These are phyloP conservation scores for Pocillopora verrucosa DNA, from an alignment of 64 coral and sea anemone genomes.

Conservation along the genomic window DNA sequence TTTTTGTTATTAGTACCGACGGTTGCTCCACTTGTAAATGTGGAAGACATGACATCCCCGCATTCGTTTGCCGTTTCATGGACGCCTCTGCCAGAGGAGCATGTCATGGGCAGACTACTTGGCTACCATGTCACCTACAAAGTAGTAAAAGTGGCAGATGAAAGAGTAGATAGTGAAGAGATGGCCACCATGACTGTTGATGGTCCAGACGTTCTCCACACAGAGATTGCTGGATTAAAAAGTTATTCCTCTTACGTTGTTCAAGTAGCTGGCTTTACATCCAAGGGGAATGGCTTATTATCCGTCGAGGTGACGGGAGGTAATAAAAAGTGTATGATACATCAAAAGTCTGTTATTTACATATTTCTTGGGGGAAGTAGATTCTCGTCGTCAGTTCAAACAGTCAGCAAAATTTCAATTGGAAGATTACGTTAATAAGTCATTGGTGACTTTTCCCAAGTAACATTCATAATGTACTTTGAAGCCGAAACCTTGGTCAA, in stretches of 20 bases:
- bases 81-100: not conserved
- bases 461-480: too few relatives aligned
- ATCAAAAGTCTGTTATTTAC: too few relatives aligned
- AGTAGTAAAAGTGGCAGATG: not conserved
- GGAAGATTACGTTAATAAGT: too few relatives aligned
- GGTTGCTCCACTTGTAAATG: not conserved
- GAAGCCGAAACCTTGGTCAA: too few relatives aligned
- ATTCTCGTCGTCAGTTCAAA: too few relatives aligned
- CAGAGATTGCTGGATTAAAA: not conserved
- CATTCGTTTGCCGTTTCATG: not conserved
- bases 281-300: constrained; percentile 4
- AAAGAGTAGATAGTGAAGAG: not conserved
- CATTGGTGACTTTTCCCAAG: too few relatives aligned
- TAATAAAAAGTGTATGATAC: not conserved
- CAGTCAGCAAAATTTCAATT: too few relatives aligned
- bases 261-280: constrained; percentile 2
- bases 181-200: not conserved
- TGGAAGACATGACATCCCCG: not conserved
- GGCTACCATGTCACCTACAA: constrained; percentile 30
- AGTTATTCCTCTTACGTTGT: constrained; percentile 14
- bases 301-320: not conserved
- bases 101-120: not conserved
- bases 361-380: too few relatives aligned
- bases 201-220: not conserved
- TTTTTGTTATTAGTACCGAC: constrained; percentile 2